Evolutionary conservation across 1,140 invertebrate genomes (phyloP).

Genomic region (Aporrectodea caliginosa): DNA sequence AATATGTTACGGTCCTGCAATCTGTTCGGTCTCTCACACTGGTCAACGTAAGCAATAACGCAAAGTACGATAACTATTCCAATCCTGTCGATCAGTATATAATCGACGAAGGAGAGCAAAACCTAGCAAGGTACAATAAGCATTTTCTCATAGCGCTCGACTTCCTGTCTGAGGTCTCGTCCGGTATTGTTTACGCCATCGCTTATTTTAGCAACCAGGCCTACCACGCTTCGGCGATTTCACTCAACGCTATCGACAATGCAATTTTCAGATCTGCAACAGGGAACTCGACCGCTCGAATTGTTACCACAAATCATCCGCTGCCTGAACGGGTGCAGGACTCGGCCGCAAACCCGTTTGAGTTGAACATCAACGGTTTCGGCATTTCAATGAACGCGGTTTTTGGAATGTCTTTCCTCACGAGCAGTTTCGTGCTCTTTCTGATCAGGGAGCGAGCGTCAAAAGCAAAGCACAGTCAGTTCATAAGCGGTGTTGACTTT

Average conservation of each 20-base stretch:
- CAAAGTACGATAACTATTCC: neutral
- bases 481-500: slow-evolving; percentile 61
- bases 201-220: slow-evolving; percentile 59
- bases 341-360: neutral
- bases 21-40: neutral
- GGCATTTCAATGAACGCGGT: slow-evolving; percentile 11
- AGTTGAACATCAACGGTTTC: slow-evolving; percentile 20
- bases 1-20: neutral
- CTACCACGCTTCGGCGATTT: slow-evolving; percentile 66
- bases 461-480: slow-evolving; percentile 50
- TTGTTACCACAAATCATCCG: slow-evolving; percentile 19
- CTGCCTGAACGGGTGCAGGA: neutral
- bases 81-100: neutral
- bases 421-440: slow-evolving; percentile 48
- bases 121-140: neutral
- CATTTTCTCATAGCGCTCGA: neutral
- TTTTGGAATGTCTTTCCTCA: slow-evolving; percentile 52
- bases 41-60: neutral
- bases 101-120: neutral
- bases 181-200: neutral
- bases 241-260: slow-evolving; percentile 62
- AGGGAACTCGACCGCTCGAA: neutral
- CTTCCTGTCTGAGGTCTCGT: neutral
- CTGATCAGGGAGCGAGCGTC: slow-evolving; percentile 38
- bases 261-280: neutral